A percentile compares a stretch with the other conserved stretches of the same genome.
These are phyloP conservation scores for Pycnonotus jocosus DNA, from an alignment of 2,113 vertebrate species.

Conservation along the genomic window DNA sequence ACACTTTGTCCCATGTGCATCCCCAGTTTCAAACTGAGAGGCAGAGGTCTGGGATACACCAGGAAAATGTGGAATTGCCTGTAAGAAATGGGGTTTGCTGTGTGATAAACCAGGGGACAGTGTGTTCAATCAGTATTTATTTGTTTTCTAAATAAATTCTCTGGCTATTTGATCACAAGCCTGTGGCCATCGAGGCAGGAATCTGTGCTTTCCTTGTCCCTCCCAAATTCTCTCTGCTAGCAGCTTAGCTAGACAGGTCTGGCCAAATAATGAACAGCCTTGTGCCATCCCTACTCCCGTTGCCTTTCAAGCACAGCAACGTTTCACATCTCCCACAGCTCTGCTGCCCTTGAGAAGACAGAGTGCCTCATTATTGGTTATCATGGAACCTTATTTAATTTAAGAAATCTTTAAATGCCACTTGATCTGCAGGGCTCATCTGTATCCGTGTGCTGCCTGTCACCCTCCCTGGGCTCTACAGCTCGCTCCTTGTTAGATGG, in stretches of 20 bases:
- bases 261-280: not conserved
- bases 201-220: not conserved
- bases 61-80: not conserved
- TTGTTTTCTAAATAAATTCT: not conserved
- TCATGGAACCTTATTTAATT: slow-evolving; percentile 32
- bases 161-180: not conserved
- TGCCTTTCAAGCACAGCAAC: not conserved
- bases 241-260: not conserved
- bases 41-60: not conserved
- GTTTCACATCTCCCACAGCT: not conserved
- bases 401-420: slow-evolving; percentile 15
- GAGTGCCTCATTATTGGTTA: slow-evolving; percentile 30
- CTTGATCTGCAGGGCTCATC: slow-evolving; percentile 23
- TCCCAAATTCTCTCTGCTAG: not conserved
- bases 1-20: not conserved
- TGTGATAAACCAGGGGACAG: not conserved
- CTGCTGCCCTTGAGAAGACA: slow-evolving; percentile 10
- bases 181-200: not conserved
- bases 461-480: not conserved
- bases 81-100: not conserved
- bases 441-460: not conserved
- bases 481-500: not conserved
- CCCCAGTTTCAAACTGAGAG: not conserved
- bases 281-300: not conserved
- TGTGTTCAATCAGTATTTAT: not conserved